These are phyloP conservation scores for Beroe ovata DNA, from an alignment of 37 sponge, comb jelly and placozoan species.

Conservation along the genomic window DNA sequence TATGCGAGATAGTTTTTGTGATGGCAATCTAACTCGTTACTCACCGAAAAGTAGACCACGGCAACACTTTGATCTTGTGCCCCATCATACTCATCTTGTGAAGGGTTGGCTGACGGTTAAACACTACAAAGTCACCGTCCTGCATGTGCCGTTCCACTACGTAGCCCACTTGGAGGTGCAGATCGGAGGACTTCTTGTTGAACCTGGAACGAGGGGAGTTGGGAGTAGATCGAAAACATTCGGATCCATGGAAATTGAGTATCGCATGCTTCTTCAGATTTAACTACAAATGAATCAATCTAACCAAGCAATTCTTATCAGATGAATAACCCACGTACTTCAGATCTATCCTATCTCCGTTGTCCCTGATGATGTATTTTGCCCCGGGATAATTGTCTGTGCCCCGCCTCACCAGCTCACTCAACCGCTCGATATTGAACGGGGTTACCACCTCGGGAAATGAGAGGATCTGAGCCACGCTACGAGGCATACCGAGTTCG, in stretches of 20 bases:
- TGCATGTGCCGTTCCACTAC: conserved; percentile 71
- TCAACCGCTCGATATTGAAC: conserved; percentile 96
- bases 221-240: no score
- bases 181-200: conserved; percentile 92
- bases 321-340: conserved; percentile 70
- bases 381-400: conserved; percentile 97
- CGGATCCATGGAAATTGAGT: no score
- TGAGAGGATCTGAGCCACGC: conserved; percentile 97
- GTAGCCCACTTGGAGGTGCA: conserved; percentile 94
- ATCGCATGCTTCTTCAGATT: background rate
- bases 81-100: conserved; percentile 99
- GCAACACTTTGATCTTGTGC: conserved; percentile 94
- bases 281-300: background rate
- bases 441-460: conserved; percentile 97
- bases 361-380: conserved; percentile 98
- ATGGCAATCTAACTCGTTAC: no score
- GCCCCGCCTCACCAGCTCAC: conserved; percentile 83
- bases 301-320: background rate
- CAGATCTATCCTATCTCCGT: conserved; percentile 92
- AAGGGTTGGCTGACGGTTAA: conserved; percentile 98
- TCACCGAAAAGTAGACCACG: conserved; percentile 97
- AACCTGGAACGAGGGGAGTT: conserved; percentile 9
- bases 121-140: conserved; percentile 92
- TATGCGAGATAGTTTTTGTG: no score
- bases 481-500: conserved; percentile 93